Evolutionary conservation across 2,888 invertebrate genomes (phyloP), one percentile per base, ranked within the genome.

Genomic region (Asteroscopus sphinx): DNA sequence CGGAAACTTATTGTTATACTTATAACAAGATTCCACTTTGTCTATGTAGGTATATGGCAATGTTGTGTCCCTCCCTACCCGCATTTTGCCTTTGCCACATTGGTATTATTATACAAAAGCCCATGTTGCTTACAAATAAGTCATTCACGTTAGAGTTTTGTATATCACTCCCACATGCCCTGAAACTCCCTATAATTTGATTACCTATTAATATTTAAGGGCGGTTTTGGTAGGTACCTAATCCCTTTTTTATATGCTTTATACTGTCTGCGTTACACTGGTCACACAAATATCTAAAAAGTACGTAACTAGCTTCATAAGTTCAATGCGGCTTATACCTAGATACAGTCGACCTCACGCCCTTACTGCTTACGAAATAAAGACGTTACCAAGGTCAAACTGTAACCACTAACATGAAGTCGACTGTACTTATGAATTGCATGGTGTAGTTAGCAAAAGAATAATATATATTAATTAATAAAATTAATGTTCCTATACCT

Each of bases 181-280:
- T 69, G 44, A 32, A 36, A 47, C 47, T 47, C 36, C 26, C 35
- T 42, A 53, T 69, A 63, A 69, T 47, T 53, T 53, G 68, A 53
- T n/a, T n/a, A n/a, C n/a, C 39, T 63, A 62, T 69, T 15, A 65
- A 53, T 64, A 69, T 65, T 62, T 69, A 63, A 62, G 32, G 47
- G 47, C 42, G 64, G 15, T 35, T 45, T 42, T 47, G 47, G 25
- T 42, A 47, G 44, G 60, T 60, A 59, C 48, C 60, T 28, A 37
- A n/a, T n/a, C n/a, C n/a, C n/a, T n/a, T n/a, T n/a, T n/a, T n/a
- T 68, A 37, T 62, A 68, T 59, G 60, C 41, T n/a, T 21, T 30
- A 48, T 35, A 16, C 33, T 59, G 47, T 33, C 37, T 60, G 48
- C 62, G 62, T 68, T 6, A 25, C 25, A 25, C 25, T 25, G 3